Evolutionary conservation across 92 coral and sea anemone species (phyloP).

Genomic region (Metridium senile): DNA sequence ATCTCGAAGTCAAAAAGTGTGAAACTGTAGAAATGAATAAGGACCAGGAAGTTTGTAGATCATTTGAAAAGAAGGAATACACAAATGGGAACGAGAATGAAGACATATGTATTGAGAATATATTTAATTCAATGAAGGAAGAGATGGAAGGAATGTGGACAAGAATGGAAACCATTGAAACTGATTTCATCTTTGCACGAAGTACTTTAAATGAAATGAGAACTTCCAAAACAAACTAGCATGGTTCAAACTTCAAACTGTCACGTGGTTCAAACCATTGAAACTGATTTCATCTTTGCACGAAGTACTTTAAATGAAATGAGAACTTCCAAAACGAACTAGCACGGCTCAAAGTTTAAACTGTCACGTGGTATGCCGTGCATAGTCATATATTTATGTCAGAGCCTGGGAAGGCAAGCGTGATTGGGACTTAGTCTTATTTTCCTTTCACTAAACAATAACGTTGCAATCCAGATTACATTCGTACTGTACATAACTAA

Average conservation of each 20-base stretch:
- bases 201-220: slow-evolving; percentile 16
- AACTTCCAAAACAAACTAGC: no score
- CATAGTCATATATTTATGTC: no score
- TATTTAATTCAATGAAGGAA: slow-evolving; percentile 12
- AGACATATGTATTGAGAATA: background rate
- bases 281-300: slow-evolving; percentile 43
- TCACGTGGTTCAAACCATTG: no score
- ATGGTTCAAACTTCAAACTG: no score
- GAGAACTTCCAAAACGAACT: background rate
- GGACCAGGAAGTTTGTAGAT: background rate
- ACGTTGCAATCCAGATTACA: no score
- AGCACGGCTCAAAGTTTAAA: background rate
- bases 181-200: slow-evolving; percentile 39
- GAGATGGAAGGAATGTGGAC: slow-evolving; percentile 49
- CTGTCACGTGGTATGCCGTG: no score
- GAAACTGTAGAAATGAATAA: background rate
- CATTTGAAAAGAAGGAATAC: background rate
- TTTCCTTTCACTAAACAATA: no score
- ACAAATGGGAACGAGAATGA: background rate
- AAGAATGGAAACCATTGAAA: slow-evolving; percentile 51
- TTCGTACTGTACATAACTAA: no score
- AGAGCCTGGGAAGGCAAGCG: no score
- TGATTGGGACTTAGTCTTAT: no score
- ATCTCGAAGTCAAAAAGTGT: no score
- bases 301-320: slow-evolving; percentile 23